phyloP scores from a whole-genome alignment of 2,888 invertebrate genomes.

The Alentia gelatinosa region DNA sequence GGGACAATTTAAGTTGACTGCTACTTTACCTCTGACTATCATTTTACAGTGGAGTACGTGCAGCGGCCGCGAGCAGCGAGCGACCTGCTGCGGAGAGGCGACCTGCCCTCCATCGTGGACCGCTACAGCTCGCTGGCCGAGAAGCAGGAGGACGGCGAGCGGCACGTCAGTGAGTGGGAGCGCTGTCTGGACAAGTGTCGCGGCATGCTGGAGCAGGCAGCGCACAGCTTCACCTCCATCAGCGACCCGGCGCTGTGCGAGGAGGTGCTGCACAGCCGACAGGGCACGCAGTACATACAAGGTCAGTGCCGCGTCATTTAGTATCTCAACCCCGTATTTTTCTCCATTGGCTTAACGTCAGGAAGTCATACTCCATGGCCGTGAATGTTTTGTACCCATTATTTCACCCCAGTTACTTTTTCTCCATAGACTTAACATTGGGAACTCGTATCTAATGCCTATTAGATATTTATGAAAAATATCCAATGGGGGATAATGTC shows the following conservation, averaged over 20 bases:
- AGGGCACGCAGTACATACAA: slow-evolving; percentile 83
- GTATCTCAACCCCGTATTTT: too few relatives aligned
- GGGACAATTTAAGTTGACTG: not conserved
- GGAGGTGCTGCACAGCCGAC: slow-evolving; percentile 83
- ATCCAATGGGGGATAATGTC: too few relatives aligned
- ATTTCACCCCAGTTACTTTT: too few relatives aligned
- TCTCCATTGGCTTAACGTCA: too few relatives aligned
- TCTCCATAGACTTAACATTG: too few relatives aligned
- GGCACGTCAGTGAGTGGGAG: slow-evolving; percentile 80
- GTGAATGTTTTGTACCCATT: too few relatives aligned
- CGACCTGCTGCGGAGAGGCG: slow-evolving; percentile 60
- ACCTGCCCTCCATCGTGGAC: slow-evolving; percentile 68
- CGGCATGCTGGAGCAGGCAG: slow-evolving; percentile 82
- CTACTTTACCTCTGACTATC: not conserved
- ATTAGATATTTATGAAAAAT: too few relatives aligned
- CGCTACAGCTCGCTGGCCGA: slow-evolving; percentile 70
- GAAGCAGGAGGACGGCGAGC: slow-evolving; percentile 65
- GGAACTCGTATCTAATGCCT: too few relatives aligned
- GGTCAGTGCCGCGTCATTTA: slow-evolving; percentile 82
- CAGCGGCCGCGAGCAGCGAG: slow-evolving; percentile 59
- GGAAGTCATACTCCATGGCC: too few relatives aligned
- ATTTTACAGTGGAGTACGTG: slow-evolving; percentile 33
- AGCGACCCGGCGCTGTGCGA: slow-evolving; percentile 82
- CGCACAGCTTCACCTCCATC: slow-evolving; percentile 83
- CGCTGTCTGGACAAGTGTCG: slow-evolving; percentile 83